A percentile compares a stretch with the other conserved stretches of the same genome.
These are phyloP conservation scores for Morphnarchus princeps DNA, from an alignment of 2,113 vertebrate genomes.

Conservation along the genomic window DNA sequence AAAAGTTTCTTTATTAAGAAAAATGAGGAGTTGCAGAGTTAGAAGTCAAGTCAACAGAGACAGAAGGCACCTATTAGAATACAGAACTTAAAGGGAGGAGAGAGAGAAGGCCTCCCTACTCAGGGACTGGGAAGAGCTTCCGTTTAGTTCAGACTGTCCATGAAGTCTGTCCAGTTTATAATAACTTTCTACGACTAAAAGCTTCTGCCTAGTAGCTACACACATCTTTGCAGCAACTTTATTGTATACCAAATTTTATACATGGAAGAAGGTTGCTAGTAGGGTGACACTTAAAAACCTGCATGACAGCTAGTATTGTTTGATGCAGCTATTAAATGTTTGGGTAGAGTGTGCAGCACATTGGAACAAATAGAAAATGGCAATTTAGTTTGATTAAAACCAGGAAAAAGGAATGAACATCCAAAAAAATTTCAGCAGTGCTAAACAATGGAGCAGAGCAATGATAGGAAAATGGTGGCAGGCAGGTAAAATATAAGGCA, in stretches of 20 bases:
- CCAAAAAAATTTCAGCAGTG: no score
- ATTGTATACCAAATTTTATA: background rate
- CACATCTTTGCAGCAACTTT: background rate
- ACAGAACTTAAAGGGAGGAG: background rate
- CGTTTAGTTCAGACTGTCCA: background rate
- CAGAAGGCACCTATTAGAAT: background rate
- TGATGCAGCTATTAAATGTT: background rate
- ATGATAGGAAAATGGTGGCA: background rate
- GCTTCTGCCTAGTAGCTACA: background rate
- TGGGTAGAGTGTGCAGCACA: background rate
- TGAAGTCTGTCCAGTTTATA: background rate
- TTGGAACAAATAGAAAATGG: background rate
- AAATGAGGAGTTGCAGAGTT: background rate
- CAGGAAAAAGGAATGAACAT: background rate
- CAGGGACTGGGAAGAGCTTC: background rate
- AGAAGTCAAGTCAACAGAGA: background rate
- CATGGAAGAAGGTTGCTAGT: background rate
- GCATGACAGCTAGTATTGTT: background rate
- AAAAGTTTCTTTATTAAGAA: background rate
- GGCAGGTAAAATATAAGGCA: background rate
- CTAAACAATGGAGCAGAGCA: background rate
- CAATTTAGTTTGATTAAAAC: background rate
- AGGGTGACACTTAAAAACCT: background rate
- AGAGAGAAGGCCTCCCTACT: background rate
- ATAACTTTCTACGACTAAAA: background rate